phyloP scores from a whole-genome alignment of 2,113 vertebrate genomes.

The Cathartes aura region DNA sequence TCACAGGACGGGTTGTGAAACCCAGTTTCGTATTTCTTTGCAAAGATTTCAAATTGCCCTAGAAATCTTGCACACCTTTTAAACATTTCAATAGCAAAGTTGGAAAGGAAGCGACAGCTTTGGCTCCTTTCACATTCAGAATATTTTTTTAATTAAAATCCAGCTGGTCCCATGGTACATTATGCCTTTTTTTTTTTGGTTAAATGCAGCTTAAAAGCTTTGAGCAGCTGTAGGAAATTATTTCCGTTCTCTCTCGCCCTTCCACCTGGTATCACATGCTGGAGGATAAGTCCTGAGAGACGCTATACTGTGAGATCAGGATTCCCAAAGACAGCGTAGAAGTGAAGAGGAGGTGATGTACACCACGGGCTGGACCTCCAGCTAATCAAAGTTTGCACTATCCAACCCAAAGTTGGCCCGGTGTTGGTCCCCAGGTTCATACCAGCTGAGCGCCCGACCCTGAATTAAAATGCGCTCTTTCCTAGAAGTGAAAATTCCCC shows the following conservation, averaged over 20 bases:
- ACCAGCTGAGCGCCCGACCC: background rate
- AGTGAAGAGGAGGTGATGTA: background rate
- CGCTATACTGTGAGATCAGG: background rate
- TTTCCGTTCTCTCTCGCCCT: background rate
- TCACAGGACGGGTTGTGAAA: background rate
- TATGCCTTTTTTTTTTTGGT: background rate
- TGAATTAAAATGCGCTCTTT: background rate
- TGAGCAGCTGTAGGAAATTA: background rate
- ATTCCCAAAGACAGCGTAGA: background rate
- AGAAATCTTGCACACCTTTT: background rate
- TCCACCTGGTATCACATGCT: background rate
- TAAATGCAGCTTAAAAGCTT: background rate
- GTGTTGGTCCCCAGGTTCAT: rapidly evolving
- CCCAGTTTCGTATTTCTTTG: background rate
- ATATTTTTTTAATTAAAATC: background rate
- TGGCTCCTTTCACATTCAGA: background rate
- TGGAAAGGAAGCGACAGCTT: background rate
- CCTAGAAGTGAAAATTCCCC: background rate
- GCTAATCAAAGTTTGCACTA: background rate
- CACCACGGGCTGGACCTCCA: background rate
- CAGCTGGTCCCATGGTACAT: background rate
- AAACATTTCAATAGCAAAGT: background rate
- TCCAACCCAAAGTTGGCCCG: background rate
- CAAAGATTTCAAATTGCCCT: background rate
- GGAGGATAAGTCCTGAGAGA: background rate